Base-by-base conservation (phyloP, 2,888 invertebrate genomes). In the Auanema freiburgensis region DNA sequence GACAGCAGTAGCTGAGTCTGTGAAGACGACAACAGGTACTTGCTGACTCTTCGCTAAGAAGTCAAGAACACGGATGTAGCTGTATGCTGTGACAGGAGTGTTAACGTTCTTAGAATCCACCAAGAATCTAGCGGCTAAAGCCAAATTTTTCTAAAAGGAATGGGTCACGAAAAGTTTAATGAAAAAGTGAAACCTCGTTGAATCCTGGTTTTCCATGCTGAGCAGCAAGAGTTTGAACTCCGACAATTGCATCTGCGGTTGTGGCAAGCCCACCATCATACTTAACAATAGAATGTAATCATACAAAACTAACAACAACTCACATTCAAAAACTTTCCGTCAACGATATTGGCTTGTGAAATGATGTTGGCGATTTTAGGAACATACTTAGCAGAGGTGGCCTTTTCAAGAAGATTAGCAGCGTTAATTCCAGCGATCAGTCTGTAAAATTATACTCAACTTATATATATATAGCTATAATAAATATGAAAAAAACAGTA, bases 331-430 rank as follows among this genome's bases (percentile, higher is more conserved):
- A 91, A 89, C 79, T 89, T 89, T 12, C 91, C 90, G 85, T 95
- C 92, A 4, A 92, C 90, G 88, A 96, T 95, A 86, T 97, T 96
- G 1, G 95, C 95, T 82, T 95, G 93, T 2, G 92, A 90, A 65
- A 96, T 87, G n/a, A 92, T 90, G 84, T 94, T 93, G 85, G 94
- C 93, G 24, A 85, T 69, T 58, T 59, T 63, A 44, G 46, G 16
- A 16, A 54, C 40, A 46, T 60, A 65, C 60, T 65, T 65, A 6
- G 65, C 60, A 33, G 52, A 51, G 12, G 25, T 25, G 1, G 65
- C 14, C 49, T 54, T 55, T 2, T 65, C 65, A 25, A 65, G 44
- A n/a, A 57, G 52, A n/a, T 56, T 44, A 11, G 65, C 65, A 2
- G 65, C 65, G 46, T 58, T 53, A 18, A 65, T 18, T 10, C 46